Conservation (phyloP, 2,113 vertebrate genomes). For the Cyprichromis sp. region DNA sequence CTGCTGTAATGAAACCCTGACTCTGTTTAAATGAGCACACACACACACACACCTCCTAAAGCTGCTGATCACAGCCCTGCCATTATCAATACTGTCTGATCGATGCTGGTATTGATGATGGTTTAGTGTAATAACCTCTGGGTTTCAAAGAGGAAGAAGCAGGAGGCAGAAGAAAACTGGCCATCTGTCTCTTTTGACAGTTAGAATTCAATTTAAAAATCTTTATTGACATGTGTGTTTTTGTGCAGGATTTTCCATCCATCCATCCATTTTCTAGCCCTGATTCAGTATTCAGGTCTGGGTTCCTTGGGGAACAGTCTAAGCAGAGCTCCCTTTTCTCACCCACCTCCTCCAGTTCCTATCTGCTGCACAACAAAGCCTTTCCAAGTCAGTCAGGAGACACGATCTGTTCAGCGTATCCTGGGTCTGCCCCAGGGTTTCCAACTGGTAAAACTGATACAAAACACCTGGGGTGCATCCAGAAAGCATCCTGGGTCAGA, state of each 20-base stretch:
- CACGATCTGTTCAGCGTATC: not conserved
- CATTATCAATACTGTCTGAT: conserved; percentile 1
- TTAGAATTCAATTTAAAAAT: not conserved
- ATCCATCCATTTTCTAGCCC: not conserved
- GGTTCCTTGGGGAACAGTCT: not conserved
- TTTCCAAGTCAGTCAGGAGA: not conserved
- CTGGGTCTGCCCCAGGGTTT: not conserved
- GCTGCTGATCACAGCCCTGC: conserved; percentile 34
- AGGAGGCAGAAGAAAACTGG: not conserved
- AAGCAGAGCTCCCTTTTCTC: not conserved
- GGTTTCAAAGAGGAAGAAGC: not conserved
- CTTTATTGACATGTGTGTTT: not conserved
- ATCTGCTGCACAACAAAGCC: not conserved
- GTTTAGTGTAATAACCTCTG: not conserved
- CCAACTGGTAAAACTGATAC: not conserved
- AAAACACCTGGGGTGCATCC: not conserved
- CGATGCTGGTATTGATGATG: conserved; percentile 9
- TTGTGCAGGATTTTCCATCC: not conserved
- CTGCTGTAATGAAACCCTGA: conserved; percentile 19
- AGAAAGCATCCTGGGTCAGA: not conserved
- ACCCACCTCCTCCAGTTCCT: not conserved
- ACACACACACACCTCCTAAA: not conserved
- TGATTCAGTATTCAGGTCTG: not conserved
- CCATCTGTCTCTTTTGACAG: not conserved
- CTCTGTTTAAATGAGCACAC: conserved; percentile 5